Percentiles rank a stretch among this genome's conserved stretches.
phyloP scores from a whole-genome alignment of 30 jellyfish, hydroid and myxozoan species.

The Nemopilema nomurai region DNA sequence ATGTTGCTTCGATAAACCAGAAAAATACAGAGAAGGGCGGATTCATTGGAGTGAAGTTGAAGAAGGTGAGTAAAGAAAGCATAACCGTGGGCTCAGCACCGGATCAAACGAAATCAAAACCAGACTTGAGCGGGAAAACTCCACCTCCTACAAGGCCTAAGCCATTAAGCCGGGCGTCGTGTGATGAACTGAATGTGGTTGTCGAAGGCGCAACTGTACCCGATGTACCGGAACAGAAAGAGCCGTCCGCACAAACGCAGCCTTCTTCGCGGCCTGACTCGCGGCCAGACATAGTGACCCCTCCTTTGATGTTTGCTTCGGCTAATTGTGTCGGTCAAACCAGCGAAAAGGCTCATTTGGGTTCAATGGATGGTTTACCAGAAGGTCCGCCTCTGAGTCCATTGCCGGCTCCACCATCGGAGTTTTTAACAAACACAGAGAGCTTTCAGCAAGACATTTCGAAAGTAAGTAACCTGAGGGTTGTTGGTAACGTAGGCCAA shows the following conservation, averaged over 20 bases:
- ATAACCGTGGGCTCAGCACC: neutral
- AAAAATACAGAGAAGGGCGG: neutral
- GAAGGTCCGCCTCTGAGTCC: conserved; percentile 11
- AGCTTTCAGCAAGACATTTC: neutral
- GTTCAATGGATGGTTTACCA: conserved; percentile 19
- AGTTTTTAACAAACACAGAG: neutral
- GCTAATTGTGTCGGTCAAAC: neutral
- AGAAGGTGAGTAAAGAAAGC: neutral
- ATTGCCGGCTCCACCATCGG: conserved; percentile 5
- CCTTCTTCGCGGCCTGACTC: neutral
- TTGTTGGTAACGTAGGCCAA: no score
- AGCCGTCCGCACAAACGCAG: neutral
- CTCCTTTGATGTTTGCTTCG: conserved; percentile 50
- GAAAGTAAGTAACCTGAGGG: conserved; percentile 1
- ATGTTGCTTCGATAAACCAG: neutral
- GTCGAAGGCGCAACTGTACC: neutral
- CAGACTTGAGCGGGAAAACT: neutral
- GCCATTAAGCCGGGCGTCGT: conserved; percentile 36
- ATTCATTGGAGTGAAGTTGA: conserved; percentile 15
- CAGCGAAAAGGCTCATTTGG: neutral
- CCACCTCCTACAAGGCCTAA: conserved; percentile 93
- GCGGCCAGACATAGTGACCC: conserved; percentile 30
- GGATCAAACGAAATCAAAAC: neutral
- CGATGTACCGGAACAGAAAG: neutral
- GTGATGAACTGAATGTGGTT: neutral